Base-by-base conservation (phyloP, 2,797 vertebrate species). In the Brachyalestes nurse region DNA sequence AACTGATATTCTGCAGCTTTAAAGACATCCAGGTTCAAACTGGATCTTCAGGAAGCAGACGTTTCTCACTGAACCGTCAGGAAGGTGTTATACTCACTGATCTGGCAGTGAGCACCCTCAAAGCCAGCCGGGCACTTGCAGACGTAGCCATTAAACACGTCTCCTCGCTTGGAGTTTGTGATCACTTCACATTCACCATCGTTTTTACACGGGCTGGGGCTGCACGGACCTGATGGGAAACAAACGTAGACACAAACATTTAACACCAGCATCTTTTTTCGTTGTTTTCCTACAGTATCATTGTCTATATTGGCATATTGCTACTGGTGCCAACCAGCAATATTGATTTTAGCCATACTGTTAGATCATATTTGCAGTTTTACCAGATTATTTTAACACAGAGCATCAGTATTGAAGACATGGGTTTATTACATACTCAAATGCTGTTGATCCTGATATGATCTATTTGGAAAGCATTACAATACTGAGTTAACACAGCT, bases 191-290 rank as follows among this genome's bases (percentile, higher is more conserved):
- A 99, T 0, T 90, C 86, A 0, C 93, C 97, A 0, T 96, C 92
- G 0, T 97, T 96, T 79, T 88, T 89, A 86, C 98, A 99, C 38
- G 97, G 97, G 89, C 96, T 98, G 1, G 96, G 96, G 73, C 85
- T 92, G 88, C 98, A 99, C 9, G 96, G 95, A 21, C 96, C 98
- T 99, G 86, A 17, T 34, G 57, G 34, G 16, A 34, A 25, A 81
- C 25, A 73, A 51, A 42, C 19, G 23, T 12, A 28, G 6, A 70
- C n/a, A 47, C 38, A 67, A 67, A 21, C n/a, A 49, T 47, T 1
- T 45, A 65, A 65, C 17, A 16, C n/a, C 57, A 58, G 21, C 0
- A 3, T 66, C 34, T 66, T 40, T 66, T 40, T 62, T 10, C 13
- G 25, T 5, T 6, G 23, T 34, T 66, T 66, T 5, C 23, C 19